Evolutionary conservation across 2,888 invertebrate genomes (phyloP).

Genomic region (Drosophila kambysellisi): DNA sequence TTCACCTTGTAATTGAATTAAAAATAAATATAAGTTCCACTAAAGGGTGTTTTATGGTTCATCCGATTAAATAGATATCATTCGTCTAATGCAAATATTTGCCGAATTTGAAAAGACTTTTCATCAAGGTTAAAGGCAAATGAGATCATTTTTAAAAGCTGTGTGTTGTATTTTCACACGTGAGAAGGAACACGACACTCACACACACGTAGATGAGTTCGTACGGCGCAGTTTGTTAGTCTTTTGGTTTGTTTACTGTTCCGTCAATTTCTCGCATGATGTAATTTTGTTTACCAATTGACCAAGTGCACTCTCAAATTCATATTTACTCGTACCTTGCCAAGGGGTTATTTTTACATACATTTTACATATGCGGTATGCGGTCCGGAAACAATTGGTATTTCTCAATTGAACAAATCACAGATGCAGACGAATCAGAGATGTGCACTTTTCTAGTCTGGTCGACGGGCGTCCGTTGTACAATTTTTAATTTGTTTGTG

Average conservation of each 20-base stretch:
- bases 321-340: neutral
- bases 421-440: constrained; percentile 23
- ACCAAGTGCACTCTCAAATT: constrained; percentile 9
- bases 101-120: constrained; percentile 23
- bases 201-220: neutral
- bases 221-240: constrained; percentile 26
- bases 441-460: constrained; percentile 21
- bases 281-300: constrained; percentile 53
- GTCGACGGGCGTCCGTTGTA: constrained; percentile 32
- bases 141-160: constrained; percentile 40
- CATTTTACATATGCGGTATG: neutral
- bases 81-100: constrained; percentile 19
- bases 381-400: constrained; percentile 20
- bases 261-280: constrained; percentile 44
- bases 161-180: constrained; percentile 5
- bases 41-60: constrained; percentile 11
- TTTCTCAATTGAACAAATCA: constrained; percentile 41
- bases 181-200: constrained; percentile 1
- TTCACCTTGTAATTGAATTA: neutral
- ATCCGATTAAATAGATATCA: neutral
- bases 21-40: neutral
- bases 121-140: constrained; percentile 36
- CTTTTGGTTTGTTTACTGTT: constrained; percentile 23
- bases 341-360: neutral
- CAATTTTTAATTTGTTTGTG: constrained; percentile 7